phyloP scores from a whole-genome alignment of 2,888 invertebrate species.

The Tholera decimalis region DNA sequence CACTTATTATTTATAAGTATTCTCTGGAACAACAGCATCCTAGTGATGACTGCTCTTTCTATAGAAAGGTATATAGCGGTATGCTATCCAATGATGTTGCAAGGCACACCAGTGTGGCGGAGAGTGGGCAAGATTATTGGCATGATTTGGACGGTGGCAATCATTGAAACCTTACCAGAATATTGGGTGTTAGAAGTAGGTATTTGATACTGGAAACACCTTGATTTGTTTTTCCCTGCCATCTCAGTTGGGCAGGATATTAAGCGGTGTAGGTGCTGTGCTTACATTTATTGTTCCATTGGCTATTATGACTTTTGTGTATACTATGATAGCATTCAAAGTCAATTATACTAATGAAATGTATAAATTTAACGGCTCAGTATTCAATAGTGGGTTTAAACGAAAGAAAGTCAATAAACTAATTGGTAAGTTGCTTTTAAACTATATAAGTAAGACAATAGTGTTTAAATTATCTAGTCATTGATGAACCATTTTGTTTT shows the following conservation, averaged over 20 bases:
- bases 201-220: conserved; percentile 55
- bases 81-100: conserved; percentile 64
- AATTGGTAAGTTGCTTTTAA: conserved; percentile 62
- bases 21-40: conserved; percentile 64
- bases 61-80: conserved; percentile 67
- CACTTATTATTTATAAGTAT: conserved; percentile 57
- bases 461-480: neutral
- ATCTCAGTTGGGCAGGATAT: conserved; percentile 42
- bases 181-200: conserved; percentile 53
- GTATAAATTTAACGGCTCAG: conserved; percentile 50
- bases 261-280: conserved; percentile 54
- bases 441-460: neutral
- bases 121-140: conserved; percentile 61
- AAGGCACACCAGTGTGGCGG: conserved; percentile 53
- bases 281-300: conserved; percentile 66
- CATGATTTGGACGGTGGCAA: conserved; percentile 64
- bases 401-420: conserved; percentile 69
- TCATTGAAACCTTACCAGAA: conserved; percentile 64
- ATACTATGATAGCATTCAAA: conserved; percentile 67
- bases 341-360: conserved; percentile 63
- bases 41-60: conserved; percentile 65
- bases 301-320: conserved; percentile 64
- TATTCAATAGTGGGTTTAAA: conserved; percentile 63
- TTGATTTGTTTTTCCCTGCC: conserved; percentile 57
- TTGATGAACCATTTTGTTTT: conserved; percentile 26